Conservation (phyloP, 92 coral and sea anemone species). For the Anthopleura xanthogrammica region DNA sequence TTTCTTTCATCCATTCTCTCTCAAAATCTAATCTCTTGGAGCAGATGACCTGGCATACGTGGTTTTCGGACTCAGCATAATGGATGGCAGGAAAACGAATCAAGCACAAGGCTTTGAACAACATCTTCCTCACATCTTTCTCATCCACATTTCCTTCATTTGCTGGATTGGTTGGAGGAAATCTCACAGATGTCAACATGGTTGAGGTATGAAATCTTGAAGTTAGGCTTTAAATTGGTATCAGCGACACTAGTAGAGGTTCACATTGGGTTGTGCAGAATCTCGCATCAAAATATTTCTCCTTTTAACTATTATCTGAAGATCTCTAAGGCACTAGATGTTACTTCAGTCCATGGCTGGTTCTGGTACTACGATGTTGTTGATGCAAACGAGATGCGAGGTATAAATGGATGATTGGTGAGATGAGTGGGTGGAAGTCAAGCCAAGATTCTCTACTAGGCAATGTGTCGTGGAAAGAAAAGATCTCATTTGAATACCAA, state of each 20-base stretch:
- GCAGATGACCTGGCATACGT: not conserved
- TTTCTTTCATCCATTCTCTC: not conserved
- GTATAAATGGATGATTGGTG: not conserved
- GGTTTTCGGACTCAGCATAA: not conserved
- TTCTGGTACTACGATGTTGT: not conserved
- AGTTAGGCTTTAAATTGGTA: not conserved
- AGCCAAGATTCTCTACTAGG: not conserved
- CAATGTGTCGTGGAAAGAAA: too few relatives aligned
- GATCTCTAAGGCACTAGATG: too few relatives aligned
- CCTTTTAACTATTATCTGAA: not conserved
- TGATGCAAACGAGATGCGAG: not conserved
- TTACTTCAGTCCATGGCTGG: not conserved
- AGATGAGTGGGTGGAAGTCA: not conserved
- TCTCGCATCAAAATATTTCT: not conserved
- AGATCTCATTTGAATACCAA: not conserved
- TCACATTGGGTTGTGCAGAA: not conserved
- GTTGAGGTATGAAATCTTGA: not conserved
- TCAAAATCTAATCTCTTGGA: not conserved
- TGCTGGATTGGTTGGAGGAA: not conserved
- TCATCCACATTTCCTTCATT: not conserved
- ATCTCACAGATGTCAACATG: not conserved
- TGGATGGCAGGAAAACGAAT: not conserved
- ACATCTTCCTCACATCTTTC: not conserved
- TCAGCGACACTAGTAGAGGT: too few relatives aligned
- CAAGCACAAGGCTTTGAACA: not conserved